Base-by-base conservation (phyloP, 2,113 vertebrate species). In the Cottus gobio region DNA sequence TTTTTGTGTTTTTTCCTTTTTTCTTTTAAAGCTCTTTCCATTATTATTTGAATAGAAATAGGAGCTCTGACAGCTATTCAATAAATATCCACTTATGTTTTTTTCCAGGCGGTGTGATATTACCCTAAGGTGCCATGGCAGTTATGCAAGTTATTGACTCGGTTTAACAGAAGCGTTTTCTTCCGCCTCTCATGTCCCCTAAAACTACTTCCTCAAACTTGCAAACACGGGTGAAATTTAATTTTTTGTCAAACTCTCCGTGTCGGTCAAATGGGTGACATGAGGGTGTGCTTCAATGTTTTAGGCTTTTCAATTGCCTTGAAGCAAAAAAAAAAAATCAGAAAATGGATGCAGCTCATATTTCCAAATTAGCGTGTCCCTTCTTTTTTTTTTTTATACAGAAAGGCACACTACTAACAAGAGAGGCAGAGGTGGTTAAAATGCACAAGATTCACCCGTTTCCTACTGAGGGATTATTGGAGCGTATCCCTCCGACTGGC, bases 101-200 rank as follows among this genome's bases (percentile, higher is more conserved):
- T 86, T 89, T 85, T 92, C 80, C 78, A 90, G 69, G 75, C 91
- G 82, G 88, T 91, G 72, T 92, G 90, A 88, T 87, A 83, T 91
- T 92, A 86, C 88, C 87, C 85, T 75, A 57, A 89, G 87, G 83
- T 85, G 86, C 77, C 58, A 63, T 76, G 65, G 71, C 86, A 87
- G 78, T 90, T 89, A 89, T 80, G 77, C 42, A 79, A 85, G 84
- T 87, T 93, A 93, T 93, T 88, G 93, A 93, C 90, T 87, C 77
- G 85, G 74, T 91, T 93, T 89, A 93, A 92, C 85, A 85, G 36
- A 91, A 87, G 74, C 62, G 83, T 82, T 84, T 85, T 85, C 72
- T 85, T 89, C 84, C 60, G 61, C 74, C 71, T 5, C 77, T 79
- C 67, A 83, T 54, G 79, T 85, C 79, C 77, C 79, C 75, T 80